These are phyloP conservation scores for Myodes glareolus DNA, from an alignment of 2,113 vertebrate genomes.

Conservation along the genomic window DNA sequence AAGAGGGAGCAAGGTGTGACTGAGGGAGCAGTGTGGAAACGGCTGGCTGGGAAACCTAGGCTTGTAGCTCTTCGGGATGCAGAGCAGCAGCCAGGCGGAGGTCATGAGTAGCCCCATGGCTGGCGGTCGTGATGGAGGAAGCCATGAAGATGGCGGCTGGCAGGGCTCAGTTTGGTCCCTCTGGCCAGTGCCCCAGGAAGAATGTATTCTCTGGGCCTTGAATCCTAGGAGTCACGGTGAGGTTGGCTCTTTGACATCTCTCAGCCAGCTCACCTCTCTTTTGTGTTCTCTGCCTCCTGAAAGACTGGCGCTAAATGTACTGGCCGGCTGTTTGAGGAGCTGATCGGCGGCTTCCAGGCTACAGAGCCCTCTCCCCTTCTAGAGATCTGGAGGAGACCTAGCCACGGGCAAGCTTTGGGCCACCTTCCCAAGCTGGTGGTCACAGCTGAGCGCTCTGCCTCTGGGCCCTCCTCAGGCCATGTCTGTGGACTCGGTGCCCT, in stretches of 20 bases:
- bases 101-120: neutral
- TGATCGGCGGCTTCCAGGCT: neutral
- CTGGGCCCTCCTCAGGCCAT: neutral
- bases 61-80: neutral
- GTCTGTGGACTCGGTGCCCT: conserved; percentile 17
- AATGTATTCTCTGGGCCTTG: neutral
- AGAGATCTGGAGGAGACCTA: neutral
- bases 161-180: neutral
- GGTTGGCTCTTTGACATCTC: neutral
- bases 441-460: neutral
- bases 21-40: neutral
- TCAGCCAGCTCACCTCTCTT: neutral
- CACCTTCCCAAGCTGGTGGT: neutral
- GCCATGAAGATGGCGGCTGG: neutral
- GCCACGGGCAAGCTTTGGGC: neutral
- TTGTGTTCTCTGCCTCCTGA: neutral
- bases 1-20: neutral
- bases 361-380: too few species aligned
- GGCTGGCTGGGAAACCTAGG: neutral
- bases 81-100: neutral
- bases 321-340: neutral
- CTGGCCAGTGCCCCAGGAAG: neutral
- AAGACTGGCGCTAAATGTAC: neutral
- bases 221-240: neutral
- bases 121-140: neutral